Conservation (phyloP, 2,888 invertebrate species). For the Mythimna pallens region DNA sequence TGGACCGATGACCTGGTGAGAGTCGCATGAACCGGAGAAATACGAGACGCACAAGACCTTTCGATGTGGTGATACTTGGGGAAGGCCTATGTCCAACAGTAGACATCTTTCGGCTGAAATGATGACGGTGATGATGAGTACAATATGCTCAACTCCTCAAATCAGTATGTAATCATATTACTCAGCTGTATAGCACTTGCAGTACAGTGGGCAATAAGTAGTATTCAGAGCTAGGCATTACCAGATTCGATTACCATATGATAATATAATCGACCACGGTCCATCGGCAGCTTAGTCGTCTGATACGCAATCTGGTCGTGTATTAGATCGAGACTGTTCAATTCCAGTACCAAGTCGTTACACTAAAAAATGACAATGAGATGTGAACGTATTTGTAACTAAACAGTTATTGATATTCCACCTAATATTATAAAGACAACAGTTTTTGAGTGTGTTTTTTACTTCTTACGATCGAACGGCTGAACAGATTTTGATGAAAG, state of each 20-base stretch:
- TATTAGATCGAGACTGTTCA: constrained; percentile 28
- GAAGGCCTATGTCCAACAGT: no score
- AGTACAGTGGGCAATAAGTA: not conserved
- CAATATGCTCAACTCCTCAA: not conserved
- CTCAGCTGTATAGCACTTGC: not conserved
- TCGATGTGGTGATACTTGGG: no score
- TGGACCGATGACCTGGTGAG: no score
- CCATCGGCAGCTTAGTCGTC: constrained; percentile 30
- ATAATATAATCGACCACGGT: constrained; percentile 36
- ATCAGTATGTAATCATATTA: not conserved
- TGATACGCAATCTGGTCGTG: constrained; percentile 30
- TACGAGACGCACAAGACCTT: no score
- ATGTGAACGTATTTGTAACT: not conserved
- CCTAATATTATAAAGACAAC: no score
- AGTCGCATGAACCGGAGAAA: no score
- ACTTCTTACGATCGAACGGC: no score
- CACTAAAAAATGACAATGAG: not conserved
- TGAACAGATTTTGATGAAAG: no score
- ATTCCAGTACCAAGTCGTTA: not conserved
- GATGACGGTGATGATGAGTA: no score
- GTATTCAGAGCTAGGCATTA: constrained; percentile 13
- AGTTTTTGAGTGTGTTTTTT: no score
- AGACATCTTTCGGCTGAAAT: no score
- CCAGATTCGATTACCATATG: constrained; percentile 45
- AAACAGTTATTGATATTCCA: no score